Percentiles rank a stretch among this genome's conserved stretches.
Conservation (phyloP, 1,140 invertebrate species). For the Platorchestia sp. region DNA sequence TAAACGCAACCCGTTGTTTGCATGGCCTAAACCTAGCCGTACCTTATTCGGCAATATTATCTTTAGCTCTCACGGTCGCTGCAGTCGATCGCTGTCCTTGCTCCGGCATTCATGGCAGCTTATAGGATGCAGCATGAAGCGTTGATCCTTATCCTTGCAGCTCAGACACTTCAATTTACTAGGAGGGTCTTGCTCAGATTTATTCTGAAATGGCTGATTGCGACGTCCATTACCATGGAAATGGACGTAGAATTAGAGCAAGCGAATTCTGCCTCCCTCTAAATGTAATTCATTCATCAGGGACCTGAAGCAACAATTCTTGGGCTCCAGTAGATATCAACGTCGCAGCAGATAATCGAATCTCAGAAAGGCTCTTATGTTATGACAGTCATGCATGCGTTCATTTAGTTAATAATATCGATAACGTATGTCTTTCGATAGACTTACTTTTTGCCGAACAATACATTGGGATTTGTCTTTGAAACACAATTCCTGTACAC, state of each 20-base stretch:
- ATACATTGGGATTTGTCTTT: neutral
- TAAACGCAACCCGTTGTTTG: no score
- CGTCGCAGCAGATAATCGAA: neutral
- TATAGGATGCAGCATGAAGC: neutral
- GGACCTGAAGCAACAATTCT: neutral
- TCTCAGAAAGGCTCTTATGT: neutral
- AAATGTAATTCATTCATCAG: neutral
- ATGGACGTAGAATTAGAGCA: neutral
- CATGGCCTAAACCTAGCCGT: neutral
- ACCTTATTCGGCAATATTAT: neutral
- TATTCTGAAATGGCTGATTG: neutral
- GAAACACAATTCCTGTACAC: neutral
- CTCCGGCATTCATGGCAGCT: neutral
- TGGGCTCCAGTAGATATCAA: neutral
- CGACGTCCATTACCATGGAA: neutral
- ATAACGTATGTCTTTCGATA: neutral
- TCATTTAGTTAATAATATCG: neutral
- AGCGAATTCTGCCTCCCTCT: neutral
- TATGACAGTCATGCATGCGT: neutral
- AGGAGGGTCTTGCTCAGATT: neutral
- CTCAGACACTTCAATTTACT: constrained; percentile 42
- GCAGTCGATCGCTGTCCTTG: neutral
- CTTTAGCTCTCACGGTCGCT: neutral
- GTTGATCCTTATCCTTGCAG: neutral
- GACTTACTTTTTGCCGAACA: neutral